A percentile compares a stretch with the other conserved stretches of the same genome.
Conservation (phyloP, 2,888 invertebrate genomes). For the Euclidia mi region DNA sequence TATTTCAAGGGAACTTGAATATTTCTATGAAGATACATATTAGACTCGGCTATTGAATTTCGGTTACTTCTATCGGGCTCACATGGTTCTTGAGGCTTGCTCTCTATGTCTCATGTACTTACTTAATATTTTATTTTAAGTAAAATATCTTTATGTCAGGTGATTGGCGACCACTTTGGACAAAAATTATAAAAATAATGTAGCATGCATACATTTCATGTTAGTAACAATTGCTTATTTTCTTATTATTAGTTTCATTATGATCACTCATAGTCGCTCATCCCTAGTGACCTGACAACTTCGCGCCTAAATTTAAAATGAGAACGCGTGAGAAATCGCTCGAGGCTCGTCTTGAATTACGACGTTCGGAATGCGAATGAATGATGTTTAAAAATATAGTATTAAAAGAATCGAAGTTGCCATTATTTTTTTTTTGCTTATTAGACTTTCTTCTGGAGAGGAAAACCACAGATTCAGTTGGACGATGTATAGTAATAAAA, state of each 20-base stretch:
- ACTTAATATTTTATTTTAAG: no score
- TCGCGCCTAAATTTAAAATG: conserved; percentile 83
- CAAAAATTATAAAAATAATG: no score
- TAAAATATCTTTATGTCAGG: no score
- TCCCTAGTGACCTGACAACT: conserved; percentile 67
- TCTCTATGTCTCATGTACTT: no score
- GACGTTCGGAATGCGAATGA: conserved; percentile 77
- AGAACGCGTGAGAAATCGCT: conserved; percentile 84
- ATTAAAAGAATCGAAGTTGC: conserved; percentile 41
- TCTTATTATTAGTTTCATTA: neutral
- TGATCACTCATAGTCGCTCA: conserved; percentile 22
- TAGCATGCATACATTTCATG: no score
- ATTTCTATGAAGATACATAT: conserved; percentile 10
- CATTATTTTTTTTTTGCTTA: conserved; percentile 61
- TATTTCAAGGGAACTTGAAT: conserved; percentile 17
- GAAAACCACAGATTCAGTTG: neutral
- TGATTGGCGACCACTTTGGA: no score
- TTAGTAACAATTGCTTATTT: no score
- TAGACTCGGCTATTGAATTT: conserved; percentile 14
- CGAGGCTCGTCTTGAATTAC: conserved; percentile 76
- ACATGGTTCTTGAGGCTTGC: neutral
- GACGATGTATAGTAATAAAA: no score
- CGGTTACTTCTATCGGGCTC: neutral
- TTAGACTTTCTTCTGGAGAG: conserved; percentile 41
- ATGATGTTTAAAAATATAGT: conserved; percentile 52